A percentile compares a stretch with the other conserved stretches of the same genome.
Conservation (phyloP, 2,797 vertebrate species). For the Acanthurus tractus region DNA sequence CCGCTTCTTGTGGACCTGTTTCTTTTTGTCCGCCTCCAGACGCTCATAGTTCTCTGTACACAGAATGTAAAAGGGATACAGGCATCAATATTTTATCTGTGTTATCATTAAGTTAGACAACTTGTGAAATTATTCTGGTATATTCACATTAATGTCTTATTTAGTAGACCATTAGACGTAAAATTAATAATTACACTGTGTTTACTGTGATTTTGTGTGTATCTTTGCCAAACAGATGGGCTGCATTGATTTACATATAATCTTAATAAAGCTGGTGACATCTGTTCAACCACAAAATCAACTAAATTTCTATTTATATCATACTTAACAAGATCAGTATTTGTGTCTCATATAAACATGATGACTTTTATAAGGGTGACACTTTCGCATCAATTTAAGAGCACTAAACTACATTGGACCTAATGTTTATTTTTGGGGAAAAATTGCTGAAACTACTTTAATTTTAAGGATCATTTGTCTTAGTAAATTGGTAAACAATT, state of each 20-base stretch:
- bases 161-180: neutral
- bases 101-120: neutral
- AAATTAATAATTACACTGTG: neutral
- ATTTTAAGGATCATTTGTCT: neutral
- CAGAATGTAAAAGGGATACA: constrained; percentile 19
- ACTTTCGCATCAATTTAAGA: neutral
- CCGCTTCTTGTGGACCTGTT: constrained; percentile 95
- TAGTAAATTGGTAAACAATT: neutral
- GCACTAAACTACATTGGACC: neutral
- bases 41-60: constrained; percentile 94
- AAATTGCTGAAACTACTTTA: neutral
- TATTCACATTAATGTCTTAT: neutral
- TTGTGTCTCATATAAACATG: neutral
- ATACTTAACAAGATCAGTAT: neutral
- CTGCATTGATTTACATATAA: neutral
- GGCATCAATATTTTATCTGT: neutral
- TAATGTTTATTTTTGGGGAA: neutral
- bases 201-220: neutral
- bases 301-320: neutral
- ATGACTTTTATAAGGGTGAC: neutral
- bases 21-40: constrained; percentile 96
- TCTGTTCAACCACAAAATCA: constrained; percentile 5
- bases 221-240: constrained; percentile 2
- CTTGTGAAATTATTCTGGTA: neutral
- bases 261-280: neutral